Evolutionary conservation across 1,140 invertebrate genomes (phyloP), one percentile per base, ranked within the genome.

Genomic region (Calycopis cecrops): DNA sequence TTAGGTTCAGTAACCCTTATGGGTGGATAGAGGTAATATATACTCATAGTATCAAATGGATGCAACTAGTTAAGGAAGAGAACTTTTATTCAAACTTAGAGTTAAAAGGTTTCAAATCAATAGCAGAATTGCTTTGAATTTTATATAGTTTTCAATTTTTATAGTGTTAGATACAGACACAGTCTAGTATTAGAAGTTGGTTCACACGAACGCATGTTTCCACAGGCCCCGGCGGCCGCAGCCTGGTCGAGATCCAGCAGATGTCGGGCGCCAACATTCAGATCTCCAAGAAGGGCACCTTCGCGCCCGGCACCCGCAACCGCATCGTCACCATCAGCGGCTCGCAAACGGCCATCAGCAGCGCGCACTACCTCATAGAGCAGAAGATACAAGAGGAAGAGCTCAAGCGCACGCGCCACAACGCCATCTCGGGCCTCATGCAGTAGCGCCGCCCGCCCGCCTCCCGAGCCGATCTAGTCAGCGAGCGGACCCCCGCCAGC

Each of bases 221-320:
- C 14, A 21, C 85, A 92, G 92, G 92, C 88, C 97, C 96, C 70
- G 96, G 96, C 77, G 98, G 97, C 61, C 94, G 96, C 88, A 95
- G 95, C 80, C 92, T 99, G 78, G 94, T 98, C 75, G 97, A 99
- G 91, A 97, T 99, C 88, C 97, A 99, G 90, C 95, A 98, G 88
- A 91, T 95, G 84, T 98, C 95, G 83, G 96, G 97, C 82, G 97
- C 97, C 80, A 98, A 95, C 89, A 97, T 99, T 88, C 97, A 99
- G 90, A 98, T 99, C 87, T 98, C 97, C 67, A 99, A 99, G 91
- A 98, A 99, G 90, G 97, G 97, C 77, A 96, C 96, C 74, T 98
- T 97, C 90, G 96, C 96, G 72, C 97, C 97, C 65, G 96, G 97
- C 82, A 98, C 97, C 60, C 94, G 96, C 83, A 98, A 98, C 90